Conservation (phyloP, 2,113 vertebrate species). For the Paradoxurus hermaphroditus region DNA sequence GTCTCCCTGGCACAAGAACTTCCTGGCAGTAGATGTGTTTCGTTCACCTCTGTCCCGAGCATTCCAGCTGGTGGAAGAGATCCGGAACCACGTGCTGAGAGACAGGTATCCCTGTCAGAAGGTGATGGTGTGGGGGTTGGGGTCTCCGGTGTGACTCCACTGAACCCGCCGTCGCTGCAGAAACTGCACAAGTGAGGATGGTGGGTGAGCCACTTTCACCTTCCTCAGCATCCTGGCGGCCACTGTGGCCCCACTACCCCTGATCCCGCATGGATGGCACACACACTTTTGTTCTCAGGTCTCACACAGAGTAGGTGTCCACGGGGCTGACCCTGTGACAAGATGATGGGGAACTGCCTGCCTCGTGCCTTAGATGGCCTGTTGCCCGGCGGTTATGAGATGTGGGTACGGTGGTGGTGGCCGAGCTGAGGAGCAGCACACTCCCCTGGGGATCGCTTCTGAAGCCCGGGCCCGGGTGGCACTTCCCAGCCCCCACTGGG, state of each 20-base stretch:
- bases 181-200: background rate
- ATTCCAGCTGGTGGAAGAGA: constrained; percentile 95
- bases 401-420: background rate
- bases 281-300: background rate
- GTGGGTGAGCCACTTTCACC: background rate
- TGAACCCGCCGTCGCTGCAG: background rate
- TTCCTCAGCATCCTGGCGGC: background rate
- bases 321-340: background rate
- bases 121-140: accelerated
- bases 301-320: background rate
- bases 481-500: background rate
- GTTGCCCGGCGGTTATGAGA: background rate
- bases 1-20: constrained; percentile 95
- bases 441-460: background rate
- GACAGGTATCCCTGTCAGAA: constrained; percentile 85
- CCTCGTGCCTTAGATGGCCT: background rate
- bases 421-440: background rate
- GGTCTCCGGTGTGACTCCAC: accelerated
- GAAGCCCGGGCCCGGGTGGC: background rate
- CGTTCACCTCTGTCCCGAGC: constrained; percentile 92
- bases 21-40: constrained; percentile 95
- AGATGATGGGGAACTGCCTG: background rate
- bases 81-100: constrained; percentile 92
- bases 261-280: background rate
- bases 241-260: background rate